These are phyloP conservation scores for Sitta carolinensis DNA, from an alignment of 2,797 vertebrate species.

Conservation along the genomic window DNA sequence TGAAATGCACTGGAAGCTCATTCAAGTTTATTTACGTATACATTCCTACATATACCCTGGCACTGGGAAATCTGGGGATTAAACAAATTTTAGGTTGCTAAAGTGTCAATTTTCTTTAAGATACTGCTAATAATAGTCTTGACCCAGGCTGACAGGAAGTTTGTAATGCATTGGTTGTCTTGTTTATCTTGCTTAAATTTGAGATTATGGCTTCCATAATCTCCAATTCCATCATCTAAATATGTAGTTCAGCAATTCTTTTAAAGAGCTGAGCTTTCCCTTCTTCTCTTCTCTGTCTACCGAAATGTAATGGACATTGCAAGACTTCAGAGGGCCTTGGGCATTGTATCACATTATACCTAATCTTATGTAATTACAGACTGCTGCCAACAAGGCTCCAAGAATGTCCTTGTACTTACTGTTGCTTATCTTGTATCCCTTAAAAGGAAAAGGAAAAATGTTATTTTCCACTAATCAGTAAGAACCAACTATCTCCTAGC, in stretches of 20 bases:
- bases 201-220: not conserved
- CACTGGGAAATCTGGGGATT: not conserved
- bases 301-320: not conserved
- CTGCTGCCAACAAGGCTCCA: not conserved
- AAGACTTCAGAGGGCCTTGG: not conserved
- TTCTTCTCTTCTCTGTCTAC: not conserved
- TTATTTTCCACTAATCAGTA: not conserved
- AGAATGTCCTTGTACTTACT: not conserved
- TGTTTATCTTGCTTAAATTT: not conserved
- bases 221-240: not conserved
- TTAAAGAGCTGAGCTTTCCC: not conserved
- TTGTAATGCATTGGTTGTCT: not conserved
- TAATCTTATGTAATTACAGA: constrained; percentile 35
- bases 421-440: constrained; percentile 26
- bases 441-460: not conserved
- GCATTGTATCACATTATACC: constrained; percentile 14
- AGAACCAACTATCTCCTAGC: constrained; percentile 29
- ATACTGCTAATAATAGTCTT: not conserved
- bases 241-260: not conserved
- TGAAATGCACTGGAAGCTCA: not conserved
- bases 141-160: not conserved
- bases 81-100: not conserved
- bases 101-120: not conserved
- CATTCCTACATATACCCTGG: not conserved
- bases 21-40: not conserved